phyloP scores from a whole-genome alignment of 2,797 vertebrate genomes.

The Columba guinea region DNA sequence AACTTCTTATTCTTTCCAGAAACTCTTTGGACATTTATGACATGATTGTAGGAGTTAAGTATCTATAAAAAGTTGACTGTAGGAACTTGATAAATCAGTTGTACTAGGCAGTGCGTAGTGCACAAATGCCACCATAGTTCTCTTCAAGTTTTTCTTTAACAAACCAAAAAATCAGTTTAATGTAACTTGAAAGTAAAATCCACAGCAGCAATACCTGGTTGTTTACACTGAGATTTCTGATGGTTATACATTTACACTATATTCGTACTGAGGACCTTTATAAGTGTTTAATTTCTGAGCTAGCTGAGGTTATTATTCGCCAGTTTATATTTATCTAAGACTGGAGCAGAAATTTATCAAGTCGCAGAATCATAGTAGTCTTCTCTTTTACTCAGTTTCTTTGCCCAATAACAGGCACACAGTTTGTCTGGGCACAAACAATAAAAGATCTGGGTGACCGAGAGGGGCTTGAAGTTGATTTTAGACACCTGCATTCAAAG shows the following conservation, averaged over 20 bases:
- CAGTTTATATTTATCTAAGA: background rate
- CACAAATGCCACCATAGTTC: conserved; percentile 66
- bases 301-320: background rate
- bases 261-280: background rate
- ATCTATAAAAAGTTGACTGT: background rate
- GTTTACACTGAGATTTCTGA: background rate
- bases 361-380: background rate
- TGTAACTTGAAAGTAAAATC: background rate
- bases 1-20: background rate
- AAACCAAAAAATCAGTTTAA: background rate
- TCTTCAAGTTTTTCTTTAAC: background rate
- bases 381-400: background rate
- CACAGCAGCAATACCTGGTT: background rate
- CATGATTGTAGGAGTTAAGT: background rate
- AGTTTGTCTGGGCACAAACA: background rate
- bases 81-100: background rate
- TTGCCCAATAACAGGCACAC: background rate
- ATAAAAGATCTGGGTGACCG: background rate
- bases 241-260: background rate
- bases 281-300: background rate
- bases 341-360: background rate
- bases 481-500: background rate
- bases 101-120: background rate
- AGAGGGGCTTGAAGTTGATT: background rate
- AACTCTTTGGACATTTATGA: background rate